Evolutionary conservation across 2,113 vertebrate genomes (phyloP).

Genomic region (Cranoglanis bouderius): DNA sequence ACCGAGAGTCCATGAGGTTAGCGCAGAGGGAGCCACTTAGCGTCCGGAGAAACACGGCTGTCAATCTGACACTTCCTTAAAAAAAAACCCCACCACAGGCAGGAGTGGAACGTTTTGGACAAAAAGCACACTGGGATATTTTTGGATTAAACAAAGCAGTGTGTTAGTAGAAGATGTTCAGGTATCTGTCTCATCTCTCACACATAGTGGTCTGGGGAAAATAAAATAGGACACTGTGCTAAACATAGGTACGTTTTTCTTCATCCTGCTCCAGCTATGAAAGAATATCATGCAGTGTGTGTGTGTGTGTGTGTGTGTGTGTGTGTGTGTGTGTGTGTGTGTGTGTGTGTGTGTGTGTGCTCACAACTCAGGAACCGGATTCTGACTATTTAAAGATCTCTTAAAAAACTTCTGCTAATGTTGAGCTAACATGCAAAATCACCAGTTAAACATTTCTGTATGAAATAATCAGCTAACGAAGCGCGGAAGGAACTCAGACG

Average conservation of each 20-base stretch:
- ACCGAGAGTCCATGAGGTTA: neutral
- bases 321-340: too few relatives aligned
- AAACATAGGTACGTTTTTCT: neutral
- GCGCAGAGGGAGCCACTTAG: constrained; percentile 5
- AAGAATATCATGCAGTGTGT: neutral
- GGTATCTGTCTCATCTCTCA: neutral
- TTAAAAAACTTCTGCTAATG: neutral
- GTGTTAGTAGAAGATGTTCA: neutral
- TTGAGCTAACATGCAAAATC: neutral
- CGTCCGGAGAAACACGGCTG: neutral
- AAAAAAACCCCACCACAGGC: neutral
- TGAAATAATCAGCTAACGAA: too few relatives aligned
- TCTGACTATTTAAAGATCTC: neutral
- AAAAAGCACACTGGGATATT: neutral
- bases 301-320: too few relatives aligned
- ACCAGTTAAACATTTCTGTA: neutral
- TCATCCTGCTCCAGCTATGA: neutral
- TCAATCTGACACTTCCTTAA: neutral
- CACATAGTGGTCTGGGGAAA: neutral
- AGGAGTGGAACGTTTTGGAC: neutral
- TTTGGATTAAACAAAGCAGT: neutral
- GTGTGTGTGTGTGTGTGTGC: too few relatives aligned
- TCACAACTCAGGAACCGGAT: neutral
- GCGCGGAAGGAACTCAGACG: too few relatives aligned
- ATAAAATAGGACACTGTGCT: constrained; percentile 7